Evolutionary conservation across 2,797 vertebrate species (phyloP).

Genomic region (Falco peregrinus): DNA sequence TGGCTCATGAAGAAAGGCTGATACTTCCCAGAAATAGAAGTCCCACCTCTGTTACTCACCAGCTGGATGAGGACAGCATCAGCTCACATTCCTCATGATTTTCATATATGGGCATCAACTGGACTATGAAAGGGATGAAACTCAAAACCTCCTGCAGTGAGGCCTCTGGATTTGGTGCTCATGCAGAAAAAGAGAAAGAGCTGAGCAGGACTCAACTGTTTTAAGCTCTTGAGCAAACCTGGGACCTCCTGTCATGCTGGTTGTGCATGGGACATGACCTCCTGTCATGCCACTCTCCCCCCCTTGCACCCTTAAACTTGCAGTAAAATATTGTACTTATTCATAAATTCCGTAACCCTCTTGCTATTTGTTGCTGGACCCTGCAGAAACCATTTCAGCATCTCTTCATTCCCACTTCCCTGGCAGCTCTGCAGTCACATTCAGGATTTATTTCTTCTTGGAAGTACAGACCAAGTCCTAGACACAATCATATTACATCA

Average conservation of each 20-base stretch:
- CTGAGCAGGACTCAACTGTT: not conserved
- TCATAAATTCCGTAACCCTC: not conserved
- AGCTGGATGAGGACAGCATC: not conserved
- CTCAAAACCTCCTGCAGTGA: not conserved
- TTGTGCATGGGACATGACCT: not conserved
- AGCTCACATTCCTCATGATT: constrained; percentile 6
- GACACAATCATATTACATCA: not conserved
- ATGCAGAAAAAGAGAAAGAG: not conserved
- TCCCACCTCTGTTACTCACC: not conserved
- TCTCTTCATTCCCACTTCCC: not conserved
- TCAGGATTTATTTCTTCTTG: constrained; percentile 47
- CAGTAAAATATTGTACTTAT: not conserved
- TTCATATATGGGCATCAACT: not conserved
- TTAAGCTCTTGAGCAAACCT: not conserved
- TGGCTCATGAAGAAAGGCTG: not conserved
- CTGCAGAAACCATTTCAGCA: not conserved
- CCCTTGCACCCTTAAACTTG: not conserved
- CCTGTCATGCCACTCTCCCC: not conserved
- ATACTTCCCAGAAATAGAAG: constrained; percentile 17
- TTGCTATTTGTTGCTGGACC: not conserved
- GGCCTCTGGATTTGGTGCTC: not conserved
- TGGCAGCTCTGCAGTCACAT: not conserved
- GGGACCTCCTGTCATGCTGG: not conserved
- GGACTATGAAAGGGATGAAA: not conserved
- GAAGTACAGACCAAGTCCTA: not conserved